Evolutionary conservation across 2,113 vertebrate genomes (phyloP), one percentile per base, ranked within the genome.

Genomic region (Campylorhamphus procurvoides): DNA sequence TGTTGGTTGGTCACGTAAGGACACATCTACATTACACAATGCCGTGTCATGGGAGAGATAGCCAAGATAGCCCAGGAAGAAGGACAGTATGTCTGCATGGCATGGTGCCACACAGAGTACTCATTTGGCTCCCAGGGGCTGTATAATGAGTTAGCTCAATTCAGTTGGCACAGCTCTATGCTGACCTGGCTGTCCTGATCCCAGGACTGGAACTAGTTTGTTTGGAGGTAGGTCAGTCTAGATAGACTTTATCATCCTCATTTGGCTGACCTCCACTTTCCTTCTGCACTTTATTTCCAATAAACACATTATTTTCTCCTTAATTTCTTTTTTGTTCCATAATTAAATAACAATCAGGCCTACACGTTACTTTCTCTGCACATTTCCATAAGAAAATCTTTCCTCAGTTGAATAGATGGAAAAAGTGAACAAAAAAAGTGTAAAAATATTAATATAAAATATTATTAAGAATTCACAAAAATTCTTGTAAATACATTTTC

Each of bases 1-100:
- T 62, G 37, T 52, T 78, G 35, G 35, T 71, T 96, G 90, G 83
- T 90, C 92, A 84, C 39, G 28, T 90, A 92, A 90, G 93, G 93
- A 93, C 91, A 87, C 68, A 74, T 89, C 83, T 68, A 39, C 7
- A 0, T 92, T 93, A 93, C 59, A 77, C 88, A 94, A 88, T 74
- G 80, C 64, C 10, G 9, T 88, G 90, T 75, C 93, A 75, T 63
- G 39, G 55, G 76, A 92, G 39, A 81, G 60, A 89, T 37, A 71
- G 92, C 83, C 90, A 94, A 93, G 76, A 92, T 16, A 92, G 86
- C 76, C 80, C 86, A 71, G 76, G 89, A 96, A 94, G 76, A 96
- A 97, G 83, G 86, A 93, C 69, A 18, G 44, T 86, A 59, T 39
- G 83, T 93, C 91, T 97, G 83, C 50, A 12, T 94, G 94, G 96